Conservation (phyloP, 2,113 vertebrate species). For the Erythrocercus mccallii region DNA sequence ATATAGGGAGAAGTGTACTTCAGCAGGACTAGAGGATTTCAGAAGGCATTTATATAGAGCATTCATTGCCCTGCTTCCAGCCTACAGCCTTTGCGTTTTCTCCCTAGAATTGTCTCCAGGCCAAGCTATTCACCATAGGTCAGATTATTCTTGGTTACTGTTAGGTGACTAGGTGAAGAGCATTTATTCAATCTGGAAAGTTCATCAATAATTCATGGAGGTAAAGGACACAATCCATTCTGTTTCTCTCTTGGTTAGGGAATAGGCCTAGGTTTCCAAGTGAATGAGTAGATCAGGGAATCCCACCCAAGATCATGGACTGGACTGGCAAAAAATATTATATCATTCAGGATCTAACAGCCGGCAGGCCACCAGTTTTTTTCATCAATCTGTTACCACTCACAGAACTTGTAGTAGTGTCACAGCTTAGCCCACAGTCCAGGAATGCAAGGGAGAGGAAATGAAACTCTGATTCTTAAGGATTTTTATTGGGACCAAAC, state of each 20-base stretch:
- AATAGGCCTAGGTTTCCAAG: not conserved
- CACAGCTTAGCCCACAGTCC: not conserved
- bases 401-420: not conserved
- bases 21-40: not conserved
- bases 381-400: not conserved
- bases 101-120: not conserved
- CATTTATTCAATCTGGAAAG: not conserved
- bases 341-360: not conserved
- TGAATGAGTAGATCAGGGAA: not conserved
- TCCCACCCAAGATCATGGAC: not conserved
- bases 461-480: not conserved
- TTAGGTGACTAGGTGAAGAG: not conserved
- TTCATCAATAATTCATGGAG: not conserved
- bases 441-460: not conserved
- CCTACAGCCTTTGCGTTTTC: not conserved
- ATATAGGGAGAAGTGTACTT: not conserved
- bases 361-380: not conserved
- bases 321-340: not conserved
- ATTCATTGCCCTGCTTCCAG: not conserved
- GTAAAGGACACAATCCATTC: not conserved
- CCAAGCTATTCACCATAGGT: not conserved
- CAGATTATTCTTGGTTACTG: not conserved
- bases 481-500: not conserved
- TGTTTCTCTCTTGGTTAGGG: not conserved
- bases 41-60: not conserved